Conservation (phyloP, 2,888 invertebrate genomes). For the Cosmopolites sordidus region DNA sequence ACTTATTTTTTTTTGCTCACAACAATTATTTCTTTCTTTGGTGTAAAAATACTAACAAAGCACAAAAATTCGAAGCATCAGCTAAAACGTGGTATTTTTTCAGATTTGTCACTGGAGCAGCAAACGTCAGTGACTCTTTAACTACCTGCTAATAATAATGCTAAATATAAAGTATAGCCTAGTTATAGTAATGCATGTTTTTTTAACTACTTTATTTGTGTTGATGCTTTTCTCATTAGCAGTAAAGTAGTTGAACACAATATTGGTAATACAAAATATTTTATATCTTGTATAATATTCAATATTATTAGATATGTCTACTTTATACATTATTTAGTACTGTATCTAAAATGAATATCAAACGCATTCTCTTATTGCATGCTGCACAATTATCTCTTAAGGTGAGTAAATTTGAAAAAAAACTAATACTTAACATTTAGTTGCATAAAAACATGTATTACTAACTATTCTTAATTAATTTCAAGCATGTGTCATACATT, state of each 20-base stretch:
- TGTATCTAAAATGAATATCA: constrained; percentile 12
- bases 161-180: not conserved
- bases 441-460: no score
- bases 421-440: no score
- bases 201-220: constrained; percentile 10
- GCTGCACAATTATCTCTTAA: constrained; percentile 32
- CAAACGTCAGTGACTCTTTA: constrained; percentile 12
- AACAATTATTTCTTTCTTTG: no score
- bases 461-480: not conserved
- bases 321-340: not conserved
- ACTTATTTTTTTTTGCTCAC: no score
- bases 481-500: not conserved
- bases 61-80: not conserved
- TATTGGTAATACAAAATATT: no score
- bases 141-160: not conserved
- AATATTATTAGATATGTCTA: not conserved
- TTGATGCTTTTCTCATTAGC: constrained; percentile 7
- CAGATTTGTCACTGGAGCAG: constrained; percentile 22
- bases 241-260: not conserved
- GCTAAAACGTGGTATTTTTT: constrained; percentile 9
- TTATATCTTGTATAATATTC: no score
- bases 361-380: constrained; percentile 29
- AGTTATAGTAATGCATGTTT: constrained; percentile 17
- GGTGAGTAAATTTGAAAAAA: constrained; percentile 22
- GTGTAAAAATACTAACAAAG: no score